Percentiles rank a stretch among this genome's conserved stretches.
Conservation (phyloP, 1,140 invertebrate species). For the Eubasilissa regina region DNA sequence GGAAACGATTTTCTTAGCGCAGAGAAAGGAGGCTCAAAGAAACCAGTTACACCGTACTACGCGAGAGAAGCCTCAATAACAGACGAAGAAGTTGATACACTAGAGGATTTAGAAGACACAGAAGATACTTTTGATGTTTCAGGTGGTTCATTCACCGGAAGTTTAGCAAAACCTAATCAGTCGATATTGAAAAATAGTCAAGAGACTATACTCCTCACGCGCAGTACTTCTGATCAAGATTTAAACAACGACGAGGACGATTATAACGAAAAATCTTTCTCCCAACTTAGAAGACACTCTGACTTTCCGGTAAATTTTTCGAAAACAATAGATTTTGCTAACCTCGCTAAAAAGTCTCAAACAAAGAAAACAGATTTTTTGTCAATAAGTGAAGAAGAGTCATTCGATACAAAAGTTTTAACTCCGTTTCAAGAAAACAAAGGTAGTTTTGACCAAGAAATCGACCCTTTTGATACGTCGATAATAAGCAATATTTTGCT, state of each 20-base stretch:
- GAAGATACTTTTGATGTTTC: constrained; percentile 72
- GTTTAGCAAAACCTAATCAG: constrained; percentile 23
- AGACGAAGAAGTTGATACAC: constrained; percentile 71
- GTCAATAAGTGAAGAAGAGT: constrained; percentile 74
- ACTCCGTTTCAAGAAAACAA: constrained; percentile 69
- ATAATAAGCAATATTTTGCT: constrained; percentile 77
- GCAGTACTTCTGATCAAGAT: constrained; percentile 75
- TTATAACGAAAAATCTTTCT: constrained; percentile 64
- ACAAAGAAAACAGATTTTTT: constrained; percentile 73
- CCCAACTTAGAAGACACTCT: constrained; percentile 67
- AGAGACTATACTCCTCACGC: constrained; percentile 59
- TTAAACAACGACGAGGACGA: constrained; percentile 71
- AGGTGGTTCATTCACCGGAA: constrained; percentile 64
- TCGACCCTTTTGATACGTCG: constrained; percentile 89
- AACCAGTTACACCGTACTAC: constrained; percentile 86
- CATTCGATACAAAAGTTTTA: constrained; percentile 74
- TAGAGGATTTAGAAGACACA: constrained; percentile 55
- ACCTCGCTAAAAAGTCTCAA: constrained; percentile 60
- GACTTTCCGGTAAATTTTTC: constrained; percentile 64
- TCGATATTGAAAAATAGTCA: constrained; percentile 56
- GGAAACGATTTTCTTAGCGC: constrained; percentile 57
- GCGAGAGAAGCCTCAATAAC: constrained; percentile 74
- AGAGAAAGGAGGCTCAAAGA: constrained; percentile 62
- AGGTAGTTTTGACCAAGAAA: constrained; percentile 65
- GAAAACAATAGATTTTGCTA: constrained; percentile 50